Base-by-base conservation (phyloP, 1,140 invertebrate genomes). In the Drosophila biarmipes region DNA sequence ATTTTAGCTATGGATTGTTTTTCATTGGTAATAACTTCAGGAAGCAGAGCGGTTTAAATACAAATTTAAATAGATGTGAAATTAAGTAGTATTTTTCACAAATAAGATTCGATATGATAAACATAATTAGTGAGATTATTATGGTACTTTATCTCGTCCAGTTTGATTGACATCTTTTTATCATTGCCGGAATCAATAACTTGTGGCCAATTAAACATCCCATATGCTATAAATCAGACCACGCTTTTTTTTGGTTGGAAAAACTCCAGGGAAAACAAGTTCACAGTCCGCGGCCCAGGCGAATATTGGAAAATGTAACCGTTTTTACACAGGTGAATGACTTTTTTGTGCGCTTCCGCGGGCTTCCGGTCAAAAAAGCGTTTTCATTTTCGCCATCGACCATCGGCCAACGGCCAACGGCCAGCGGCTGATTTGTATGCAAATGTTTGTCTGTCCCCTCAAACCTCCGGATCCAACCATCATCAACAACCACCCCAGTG, bases 251-350 rank as follows among this genome's bases (percentile, higher is more conserved):
- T 10, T 29, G 7, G 51, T 19, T 27, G 27, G 54, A 73, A 35
- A 45, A 31, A 43, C 43, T 17, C 34, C n/a, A 68, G 49, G 46
- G 27, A 66, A 66, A 74, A 75, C 72, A 54, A 40, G 71, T 75
- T 57, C 56, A 8, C 37, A 37, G 59, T 34, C 42, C 42, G n/a
- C 37, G 21, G 38, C 38, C 35, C 52, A 71, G n/a, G 68, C 64
- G 72, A 46, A 66, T 77, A 80, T 80, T 73, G 66, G 69, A 55
- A 82, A 71, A 76, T 73, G 76, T 64, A 71, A 57, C 37, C 61
- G 73, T 69, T 87, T 85, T 84, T 73, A 54, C 78, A 77, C 86
- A 81, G 90, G 90, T 91, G 90, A 91, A 91, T 91, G 90, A 91
- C 90, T 91, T 79, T 84, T 89, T 81, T 71, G 72, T 89, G 78